phyloP scores from a whole-genome alignment of 2,113 vertebrate genomes.

The Paraplagusia blochii region DNA sequence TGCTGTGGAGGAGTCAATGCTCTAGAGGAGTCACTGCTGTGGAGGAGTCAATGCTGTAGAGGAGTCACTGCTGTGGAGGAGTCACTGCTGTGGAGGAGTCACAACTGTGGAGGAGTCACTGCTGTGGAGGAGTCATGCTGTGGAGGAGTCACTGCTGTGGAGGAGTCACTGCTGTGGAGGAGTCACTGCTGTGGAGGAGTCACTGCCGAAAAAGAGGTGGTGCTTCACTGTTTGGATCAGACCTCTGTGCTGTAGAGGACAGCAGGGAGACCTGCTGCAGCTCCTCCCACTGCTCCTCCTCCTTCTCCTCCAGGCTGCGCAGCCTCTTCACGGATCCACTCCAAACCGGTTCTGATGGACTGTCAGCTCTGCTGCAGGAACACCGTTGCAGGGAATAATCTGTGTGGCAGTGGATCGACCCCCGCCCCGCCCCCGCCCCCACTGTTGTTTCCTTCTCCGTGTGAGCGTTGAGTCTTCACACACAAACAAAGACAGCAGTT shows the following conservation, averaged over 20 bases:
- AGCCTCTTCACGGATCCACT: constrained; percentile 76
- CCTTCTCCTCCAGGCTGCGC: constrained; percentile 73
- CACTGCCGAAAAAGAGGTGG: constrained; percentile 57
- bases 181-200: too few relatives aligned
- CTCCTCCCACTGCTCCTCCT: too few relatives aligned
- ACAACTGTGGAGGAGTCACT: too few relatives aligned
- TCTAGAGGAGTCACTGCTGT: too few relatives aligned
- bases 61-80: too few relatives aligned
- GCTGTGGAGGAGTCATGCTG: too few relatives aligned
- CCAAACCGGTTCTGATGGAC: constrained; percentile 81
- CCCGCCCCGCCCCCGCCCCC: constrained; percentile 72
- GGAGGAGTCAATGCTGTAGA: too few relatives aligned
- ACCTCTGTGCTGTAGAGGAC: constrained; percentile 68
- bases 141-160: too few relatives aligned
- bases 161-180: too few relatives aligned
- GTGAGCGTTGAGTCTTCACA: constrained; percentile 54
- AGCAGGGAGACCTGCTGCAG: constrained; percentile 72
- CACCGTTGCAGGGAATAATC: constrained; percentile 78
- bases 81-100: too few relatives aligned
- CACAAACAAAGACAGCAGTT: neutral
- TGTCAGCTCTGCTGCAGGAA: constrained; percentile 78
- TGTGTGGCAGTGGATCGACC: constrained; percentile 77
- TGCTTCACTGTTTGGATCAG: constrained; percentile 69
- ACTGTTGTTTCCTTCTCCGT: constrained; percentile 71
- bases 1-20: too few relatives aligned